A percentile compares a stretch with the other conserved stretches of the same genome.
Evolutionary conservation across 2,113 vertebrate genomes (phyloP).

Genomic region (Vulpes ferrilata): DNA sequence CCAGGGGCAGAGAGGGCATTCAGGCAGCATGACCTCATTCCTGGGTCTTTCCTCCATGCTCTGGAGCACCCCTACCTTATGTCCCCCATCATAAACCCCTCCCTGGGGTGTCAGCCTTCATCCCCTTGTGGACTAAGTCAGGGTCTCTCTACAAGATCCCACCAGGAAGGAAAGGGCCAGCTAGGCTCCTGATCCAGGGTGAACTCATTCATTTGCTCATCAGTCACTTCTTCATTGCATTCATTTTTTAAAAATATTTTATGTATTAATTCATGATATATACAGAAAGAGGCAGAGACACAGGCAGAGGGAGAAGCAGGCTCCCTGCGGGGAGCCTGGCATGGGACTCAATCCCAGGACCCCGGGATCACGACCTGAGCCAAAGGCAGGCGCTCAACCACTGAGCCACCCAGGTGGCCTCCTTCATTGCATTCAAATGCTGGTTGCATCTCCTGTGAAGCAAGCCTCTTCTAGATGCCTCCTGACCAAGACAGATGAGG

Average conservation of each 20-base stretch:
- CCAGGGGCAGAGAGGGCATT: background rate
- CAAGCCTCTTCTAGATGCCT: background rate
- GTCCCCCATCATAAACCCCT: background rate
- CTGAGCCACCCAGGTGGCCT: background rate
- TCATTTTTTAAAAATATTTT: too few species aligned
- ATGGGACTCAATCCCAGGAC: too few species aligned
- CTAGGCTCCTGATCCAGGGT: background rate
- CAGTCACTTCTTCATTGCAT: background rate
- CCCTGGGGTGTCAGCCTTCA: background rate
- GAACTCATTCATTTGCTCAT: background rate
- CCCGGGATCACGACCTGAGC: too few species aligned
- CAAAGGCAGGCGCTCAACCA: too few species aligned
- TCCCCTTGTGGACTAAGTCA: background rate
- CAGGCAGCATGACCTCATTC: background rate
- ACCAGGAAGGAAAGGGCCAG: background rate
- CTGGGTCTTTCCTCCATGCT: too few species aligned
- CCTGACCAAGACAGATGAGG: background rate
- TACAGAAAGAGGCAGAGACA: too few species aligned
- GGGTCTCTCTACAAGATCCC: background rate
- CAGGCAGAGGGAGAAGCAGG: too few species aligned
- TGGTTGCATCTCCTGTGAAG: background rate
- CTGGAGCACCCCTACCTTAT: rapidly evolving
- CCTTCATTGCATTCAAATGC: background rate
- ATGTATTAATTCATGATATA: too few species aligned
- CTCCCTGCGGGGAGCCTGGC: too few species aligned